Base-by-base conservation (phyloP, 2,113 vertebrate species). In the Phyllostomus hastatus region DNA sequence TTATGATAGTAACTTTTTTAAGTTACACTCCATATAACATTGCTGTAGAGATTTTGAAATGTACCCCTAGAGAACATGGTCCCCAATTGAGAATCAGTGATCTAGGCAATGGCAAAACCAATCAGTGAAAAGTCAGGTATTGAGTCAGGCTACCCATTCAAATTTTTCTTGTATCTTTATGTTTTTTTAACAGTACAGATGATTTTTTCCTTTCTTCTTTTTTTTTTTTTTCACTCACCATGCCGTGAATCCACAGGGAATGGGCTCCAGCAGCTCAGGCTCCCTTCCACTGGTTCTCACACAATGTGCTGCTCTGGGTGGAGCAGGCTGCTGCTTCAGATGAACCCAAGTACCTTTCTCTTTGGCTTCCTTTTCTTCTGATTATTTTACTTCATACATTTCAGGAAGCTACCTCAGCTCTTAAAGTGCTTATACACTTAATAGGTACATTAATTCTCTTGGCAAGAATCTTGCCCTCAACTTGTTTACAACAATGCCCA, bases 1-100 rank as follows among this genome's bases (percentile, higher is more conserved):
- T 91, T 96, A 64, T 83, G 41, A 91, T 87, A 78, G 31, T 72
- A 90, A 95, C 69, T 76, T 79, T 94, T 95, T 82, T 28, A 94
- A 94, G n/a, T 59, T 73, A 88, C 6, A 90, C 17, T 80, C 16
- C 24, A 76, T 52, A 52, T 57, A 93, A 85, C 31, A 66, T 69
- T 52, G n/a, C 73, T 73, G 5, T 35, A 76, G 52, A 76, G 31
- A 94, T 84, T 95, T 92, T 86, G 19, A 91, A 91, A 95, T 93
- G 14, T 26, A 87, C 5, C 35, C 26, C 70, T 90, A 85, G 41
- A 84, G 81, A 72, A 14, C 9, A 84, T 70, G 19, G 17, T 5
- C 88, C 20, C 5, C 31, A 22, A 1, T 26, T 75, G 54, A 72
- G 61, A 92, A 90, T 92, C 57, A 84, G 17, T 88, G 43, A 15